Conservation (phyloP, 1,140 invertebrate species). For the Babylonia areolata region DNA sequence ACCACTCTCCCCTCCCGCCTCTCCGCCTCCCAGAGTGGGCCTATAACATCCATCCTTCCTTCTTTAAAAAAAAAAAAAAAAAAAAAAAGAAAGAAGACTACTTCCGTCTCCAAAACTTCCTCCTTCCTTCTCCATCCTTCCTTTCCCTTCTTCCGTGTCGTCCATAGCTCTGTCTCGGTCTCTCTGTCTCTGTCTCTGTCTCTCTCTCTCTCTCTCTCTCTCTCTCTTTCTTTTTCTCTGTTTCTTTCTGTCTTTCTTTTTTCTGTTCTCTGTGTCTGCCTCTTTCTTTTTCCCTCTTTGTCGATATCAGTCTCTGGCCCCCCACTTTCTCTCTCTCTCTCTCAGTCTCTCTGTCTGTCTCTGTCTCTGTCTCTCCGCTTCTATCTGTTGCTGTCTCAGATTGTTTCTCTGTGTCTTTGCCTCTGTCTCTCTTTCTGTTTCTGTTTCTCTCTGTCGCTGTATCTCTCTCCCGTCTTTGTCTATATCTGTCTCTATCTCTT, state of each 20-base stretch:
- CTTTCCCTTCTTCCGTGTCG: background rate
- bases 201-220: background rate
- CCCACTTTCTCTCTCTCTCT: background rate
- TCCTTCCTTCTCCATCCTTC: background rate
- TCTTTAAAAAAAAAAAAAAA: no score
- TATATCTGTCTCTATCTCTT: background rate
- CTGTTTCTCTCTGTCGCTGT: background rate
- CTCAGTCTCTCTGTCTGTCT: background rate
- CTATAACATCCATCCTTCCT: no score
- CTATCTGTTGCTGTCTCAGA: background rate
- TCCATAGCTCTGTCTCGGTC: background rate
- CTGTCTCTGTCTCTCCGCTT: background rate
- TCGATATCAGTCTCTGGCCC: background rate
- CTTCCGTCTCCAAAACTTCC: no score
- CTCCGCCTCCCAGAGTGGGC: no score
- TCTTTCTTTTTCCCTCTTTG: background rate
- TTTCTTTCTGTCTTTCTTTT: background rate
- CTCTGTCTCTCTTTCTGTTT: background rate
- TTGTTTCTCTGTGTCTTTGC: background rate
- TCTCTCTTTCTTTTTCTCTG: background rate
- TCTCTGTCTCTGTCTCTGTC: background rate
- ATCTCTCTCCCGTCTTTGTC: background rate
- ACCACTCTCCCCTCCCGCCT: no score
- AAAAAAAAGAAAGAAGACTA: no score
- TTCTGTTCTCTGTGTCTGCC: background rate